A percentile compares a stretch with the other conserved stretches of the same genome.
phyloP scores from a whole-genome alignment of 2,797 vertebrate genomes.

The Sus cebifrons region DNA sequence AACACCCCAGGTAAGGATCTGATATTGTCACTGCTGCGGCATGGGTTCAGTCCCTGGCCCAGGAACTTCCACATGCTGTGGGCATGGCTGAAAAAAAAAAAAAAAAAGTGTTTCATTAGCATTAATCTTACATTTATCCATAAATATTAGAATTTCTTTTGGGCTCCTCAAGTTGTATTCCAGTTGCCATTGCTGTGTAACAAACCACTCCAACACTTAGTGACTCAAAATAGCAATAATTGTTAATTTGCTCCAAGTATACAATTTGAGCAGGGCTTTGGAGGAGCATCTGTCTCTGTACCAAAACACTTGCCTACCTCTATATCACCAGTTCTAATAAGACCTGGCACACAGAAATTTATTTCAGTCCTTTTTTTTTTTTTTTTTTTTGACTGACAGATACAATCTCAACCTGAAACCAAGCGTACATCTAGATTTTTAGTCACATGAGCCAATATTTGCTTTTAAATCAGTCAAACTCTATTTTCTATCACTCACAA shows the following conservation, averaged over 20 bases:
- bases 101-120: background rate
- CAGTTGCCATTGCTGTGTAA: background rate
- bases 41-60: too few species aligned
- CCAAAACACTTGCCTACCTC: background rate
- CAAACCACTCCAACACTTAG: background rate
- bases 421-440: background rate
- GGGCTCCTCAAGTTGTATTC: background rate
- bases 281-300: background rate
- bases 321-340: background rate
- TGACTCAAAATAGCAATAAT: background rate
- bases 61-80: too few species aligned
- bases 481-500: slow-evolving; percentile 6
- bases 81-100: too few species aligned
- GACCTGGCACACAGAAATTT: background rate
- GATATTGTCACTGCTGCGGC: too few species aligned
- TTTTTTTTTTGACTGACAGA: background rate
- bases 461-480: background rate
- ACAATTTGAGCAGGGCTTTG: background rate
- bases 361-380: background rate
- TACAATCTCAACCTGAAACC: slow-evolving; percentile 5
- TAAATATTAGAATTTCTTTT: background rate
- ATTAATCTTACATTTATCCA: background rate
- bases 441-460: background rate
- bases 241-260: slow-evolving; percentile 22
- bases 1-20: too few species aligned